phyloP scores from a whole-genome alignment of 2,888 invertebrate genomes.

The Fragum whitleyi region DNA sequence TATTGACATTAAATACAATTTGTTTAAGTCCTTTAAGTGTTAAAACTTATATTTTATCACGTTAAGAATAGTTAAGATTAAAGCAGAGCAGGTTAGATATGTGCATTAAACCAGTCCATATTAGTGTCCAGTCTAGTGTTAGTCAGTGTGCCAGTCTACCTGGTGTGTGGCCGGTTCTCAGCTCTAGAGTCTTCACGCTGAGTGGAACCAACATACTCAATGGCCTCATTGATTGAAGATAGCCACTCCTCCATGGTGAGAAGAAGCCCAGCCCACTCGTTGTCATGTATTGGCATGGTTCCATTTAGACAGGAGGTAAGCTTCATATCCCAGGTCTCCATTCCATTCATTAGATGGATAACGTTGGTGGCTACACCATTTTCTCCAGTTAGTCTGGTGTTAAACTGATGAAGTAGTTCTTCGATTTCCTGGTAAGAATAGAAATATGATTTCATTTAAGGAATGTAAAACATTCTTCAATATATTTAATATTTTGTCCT shows the following conservation, averaged over 20 bases:
- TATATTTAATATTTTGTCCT: too few relatives aligned
- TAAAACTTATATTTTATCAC: too few relatives aligned
- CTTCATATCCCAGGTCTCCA: constrained; percentile 83
- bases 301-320: constrained; percentile 75
- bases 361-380: constrained; percentile 84
- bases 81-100: not conserved
- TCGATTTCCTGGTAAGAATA: constrained; percentile 78
- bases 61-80: too few relatives aligned
- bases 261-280: constrained; percentile 82
- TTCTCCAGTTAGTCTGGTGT: constrained; percentile 84
- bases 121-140: constrained; percentile 1
- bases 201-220: constrained; percentile 79
- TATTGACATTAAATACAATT: too few relatives aligned
- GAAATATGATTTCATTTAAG: too few relatives aligned
- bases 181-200: constrained; percentile 78
- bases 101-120: constrained; percentile 14
- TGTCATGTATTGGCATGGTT: constrained; percentile 77
- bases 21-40: too few relatives aligned
- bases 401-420: constrained; percentile 80
- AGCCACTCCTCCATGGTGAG: constrained; percentile 83
- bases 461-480: constrained; percentile 9
- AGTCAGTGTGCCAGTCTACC: constrained; percentile 64
- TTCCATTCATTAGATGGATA: constrained; percentile 80
- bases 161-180: constrained; percentile 75
- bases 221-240: constrained; percentile 73